A percentile compares a stretch with the other conserved stretches of the same genome.
Evolutionary conservation across 2,797 vertebrate genomes (phyloP).

Genomic region (Octomys mimax): DNA sequence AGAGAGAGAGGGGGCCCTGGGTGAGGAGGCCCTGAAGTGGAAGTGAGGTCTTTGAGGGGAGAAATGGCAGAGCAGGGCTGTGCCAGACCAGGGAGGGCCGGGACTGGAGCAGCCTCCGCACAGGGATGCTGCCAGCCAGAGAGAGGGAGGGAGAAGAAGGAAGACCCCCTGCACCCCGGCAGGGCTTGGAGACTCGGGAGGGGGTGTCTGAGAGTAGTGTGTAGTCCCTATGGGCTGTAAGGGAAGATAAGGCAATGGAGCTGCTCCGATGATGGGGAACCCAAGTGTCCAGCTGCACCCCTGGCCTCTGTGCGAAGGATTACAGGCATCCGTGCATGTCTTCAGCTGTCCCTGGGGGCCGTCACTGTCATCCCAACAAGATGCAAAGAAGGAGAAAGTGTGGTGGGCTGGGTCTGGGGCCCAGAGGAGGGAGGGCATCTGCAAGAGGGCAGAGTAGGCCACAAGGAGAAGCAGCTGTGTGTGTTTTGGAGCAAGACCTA

Average conservation of each 20-base stretch:
- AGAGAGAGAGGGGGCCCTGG: not conserved
- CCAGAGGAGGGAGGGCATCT: not conserved
- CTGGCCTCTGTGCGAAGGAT: not conserved
- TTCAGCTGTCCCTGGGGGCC: not conserved
- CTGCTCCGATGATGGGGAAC: not conserved
- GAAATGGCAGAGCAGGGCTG: not conserved
- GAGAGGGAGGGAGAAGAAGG: not conserved
- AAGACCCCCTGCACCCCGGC: not conserved
- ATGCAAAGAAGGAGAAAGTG: not conserved
- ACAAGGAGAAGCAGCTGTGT: not conserved
- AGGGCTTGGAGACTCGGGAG: not conserved
- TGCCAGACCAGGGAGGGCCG: not conserved
- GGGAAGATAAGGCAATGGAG: not conserved
- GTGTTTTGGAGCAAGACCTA: not conserved
- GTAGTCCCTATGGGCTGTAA: not conserved
- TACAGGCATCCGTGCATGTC: not conserved
- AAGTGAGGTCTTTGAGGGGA: not conserved
- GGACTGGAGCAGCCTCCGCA: not conserved
- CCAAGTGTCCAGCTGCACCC: not conserved
- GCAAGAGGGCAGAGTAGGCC: not conserved
- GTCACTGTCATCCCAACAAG: not conserved
- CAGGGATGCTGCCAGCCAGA: not conserved
- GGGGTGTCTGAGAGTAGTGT: not conserved
- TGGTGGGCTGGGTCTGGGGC: too few species aligned
- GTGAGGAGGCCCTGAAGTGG: not conserved